A percentile compares a stretch with the other conserved stretches of the same genome.
Conservation (phyloP, 2,888 invertebrate species). For the Drymonia ruficornis region DNA sequence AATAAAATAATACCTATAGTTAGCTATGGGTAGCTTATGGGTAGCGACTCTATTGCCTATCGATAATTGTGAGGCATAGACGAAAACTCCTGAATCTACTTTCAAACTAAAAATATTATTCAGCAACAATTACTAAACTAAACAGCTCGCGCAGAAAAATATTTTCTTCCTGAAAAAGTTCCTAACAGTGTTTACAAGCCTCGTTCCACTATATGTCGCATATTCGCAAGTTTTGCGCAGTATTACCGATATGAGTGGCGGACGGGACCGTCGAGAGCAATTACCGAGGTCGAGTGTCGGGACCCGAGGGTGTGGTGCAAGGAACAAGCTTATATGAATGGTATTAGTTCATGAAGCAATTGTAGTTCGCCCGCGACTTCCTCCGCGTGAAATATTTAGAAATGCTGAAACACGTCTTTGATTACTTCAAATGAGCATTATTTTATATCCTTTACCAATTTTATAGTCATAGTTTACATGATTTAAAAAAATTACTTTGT, state of each 20-base stretch:
- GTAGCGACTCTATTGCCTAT: too few relatives aligned
- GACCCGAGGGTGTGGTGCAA: not conserved
- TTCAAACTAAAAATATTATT: not conserved
- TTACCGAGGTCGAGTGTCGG: conserved; percentile 6
- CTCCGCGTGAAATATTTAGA: not conserved
- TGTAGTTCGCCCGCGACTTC: too few relatives aligned
- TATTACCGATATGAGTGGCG: conserved; percentile 3
- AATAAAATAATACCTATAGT: too few relatives aligned
- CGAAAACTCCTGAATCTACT: too few relatives aligned
- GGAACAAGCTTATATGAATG: not conserved
- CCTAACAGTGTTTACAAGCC: not conserved
- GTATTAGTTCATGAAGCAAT: too few relatives aligned
- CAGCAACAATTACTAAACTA: not conserved
- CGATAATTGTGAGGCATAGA: too few relatives aligned
- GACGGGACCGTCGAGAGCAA: conserved; percentile 1
- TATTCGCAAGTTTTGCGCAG: conserved; percentile 5
- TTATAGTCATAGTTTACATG: too few relatives aligned
- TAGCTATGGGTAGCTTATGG: too few relatives aligned
- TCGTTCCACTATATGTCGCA: not conserved
- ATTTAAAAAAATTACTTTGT: too few relatives aligned
- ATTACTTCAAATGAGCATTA: not conserved
- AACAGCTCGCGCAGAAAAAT: not conserved
- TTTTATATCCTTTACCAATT: too few relatives aligned
- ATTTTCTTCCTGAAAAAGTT: not conserved
- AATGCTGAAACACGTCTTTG: too few relatives aligned